These are phyloP conservation scores for Crenuchus spilurus DNA, from an alignment of 2,797 vertebrate genomes.

Conservation along the genomic window DNA sequence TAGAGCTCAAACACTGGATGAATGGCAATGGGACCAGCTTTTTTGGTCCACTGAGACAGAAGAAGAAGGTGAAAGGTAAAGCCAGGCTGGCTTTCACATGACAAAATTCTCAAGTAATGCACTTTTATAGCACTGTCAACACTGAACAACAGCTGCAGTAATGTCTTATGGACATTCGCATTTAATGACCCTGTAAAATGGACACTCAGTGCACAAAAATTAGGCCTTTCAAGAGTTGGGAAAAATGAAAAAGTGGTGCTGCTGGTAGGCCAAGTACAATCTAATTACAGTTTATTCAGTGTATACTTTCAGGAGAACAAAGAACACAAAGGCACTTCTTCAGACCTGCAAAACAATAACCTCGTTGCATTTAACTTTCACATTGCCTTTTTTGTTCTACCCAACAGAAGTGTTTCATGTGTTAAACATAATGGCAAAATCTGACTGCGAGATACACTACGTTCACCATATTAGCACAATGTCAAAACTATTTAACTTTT, in stretches of 20 bases:
- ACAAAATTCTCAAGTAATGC: background rate
- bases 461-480: background rate
- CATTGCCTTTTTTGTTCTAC: no score
- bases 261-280: background rate
- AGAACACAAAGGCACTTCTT: no score
- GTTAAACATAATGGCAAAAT: background rate
- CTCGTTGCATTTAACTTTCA: no score
- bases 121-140: background rate
- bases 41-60: slow-evolving; percentile 3
- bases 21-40: slow-evolving; percentile 43
- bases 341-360: no score
- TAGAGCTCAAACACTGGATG: slow-evolving; percentile 48
- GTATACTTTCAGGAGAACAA: no score
- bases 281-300: no score
- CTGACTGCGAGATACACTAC: background rate
- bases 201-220: background rate
- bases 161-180: background rate
- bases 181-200: background rate
- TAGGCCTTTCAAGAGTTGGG: background rate
- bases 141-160: background rate
- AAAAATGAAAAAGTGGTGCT: background rate
- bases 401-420: no score
- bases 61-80: slow-evolving; percentile 9
- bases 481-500: background rate
- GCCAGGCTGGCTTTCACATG: background rate